Evolutionary conservation across 2,797 vertebrate species (phyloP).

Genomic region (Hylomyscus alleni): DNA sequence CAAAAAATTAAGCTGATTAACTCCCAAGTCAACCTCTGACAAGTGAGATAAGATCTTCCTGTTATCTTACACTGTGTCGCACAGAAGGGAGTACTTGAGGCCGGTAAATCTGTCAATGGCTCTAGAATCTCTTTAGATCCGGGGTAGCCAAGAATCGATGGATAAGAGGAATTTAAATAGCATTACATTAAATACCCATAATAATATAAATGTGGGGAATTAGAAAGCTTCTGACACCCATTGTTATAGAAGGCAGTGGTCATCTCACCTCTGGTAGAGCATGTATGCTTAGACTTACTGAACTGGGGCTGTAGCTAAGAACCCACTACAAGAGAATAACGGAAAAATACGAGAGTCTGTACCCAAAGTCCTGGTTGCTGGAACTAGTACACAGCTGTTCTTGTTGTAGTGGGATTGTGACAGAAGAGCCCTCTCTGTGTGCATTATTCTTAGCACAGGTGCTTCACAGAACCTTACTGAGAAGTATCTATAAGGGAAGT

Average conservation of each 20-base stretch:
- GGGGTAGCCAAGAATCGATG: neutral
- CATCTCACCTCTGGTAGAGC: neutral
- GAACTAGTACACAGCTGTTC: neutral
- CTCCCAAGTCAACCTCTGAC: neutral
- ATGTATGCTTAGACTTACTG: neutral
- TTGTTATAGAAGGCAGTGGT: neutral
- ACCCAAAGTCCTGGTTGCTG: neutral
- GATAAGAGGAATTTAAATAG: neutral
- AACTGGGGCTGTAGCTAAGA: neutral
- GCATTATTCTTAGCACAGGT: neutral
- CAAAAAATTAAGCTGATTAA: neutral
- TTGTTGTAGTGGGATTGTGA: neutral
- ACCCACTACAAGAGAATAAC: neutral
- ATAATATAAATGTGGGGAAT: neutral
- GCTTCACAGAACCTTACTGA: neutral
- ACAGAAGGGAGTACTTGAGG: neutral
- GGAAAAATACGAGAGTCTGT: neutral
- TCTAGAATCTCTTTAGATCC: neutral
- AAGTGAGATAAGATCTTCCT: constrained; percentile 4
- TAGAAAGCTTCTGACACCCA: constrained; percentile 14
- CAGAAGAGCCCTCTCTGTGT: neutral
- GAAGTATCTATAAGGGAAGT: neutral
- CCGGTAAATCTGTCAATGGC: neutral
- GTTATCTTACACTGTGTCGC: neutral
- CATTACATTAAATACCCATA: neutral